Evolutionary conservation across 2,113 vertebrate genomes (phyloP).

Genomic region (Oxygymnocypris stewartii): DNA sequence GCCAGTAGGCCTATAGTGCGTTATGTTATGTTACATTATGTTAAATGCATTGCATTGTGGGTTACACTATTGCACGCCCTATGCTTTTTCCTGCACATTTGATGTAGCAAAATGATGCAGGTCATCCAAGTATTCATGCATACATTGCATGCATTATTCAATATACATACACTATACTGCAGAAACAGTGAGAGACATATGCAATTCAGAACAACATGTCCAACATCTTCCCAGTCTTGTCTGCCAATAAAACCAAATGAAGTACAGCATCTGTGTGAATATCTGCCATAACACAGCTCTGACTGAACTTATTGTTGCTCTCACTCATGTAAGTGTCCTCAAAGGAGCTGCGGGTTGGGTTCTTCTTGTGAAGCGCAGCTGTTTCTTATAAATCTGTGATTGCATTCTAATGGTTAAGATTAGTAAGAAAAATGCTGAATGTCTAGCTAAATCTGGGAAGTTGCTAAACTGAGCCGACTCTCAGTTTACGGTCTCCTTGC

Average conservation of each 20-base stretch:
- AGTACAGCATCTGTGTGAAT: not conserved
- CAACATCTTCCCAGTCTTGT: too few relatives aligned
- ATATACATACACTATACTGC: not conserved
- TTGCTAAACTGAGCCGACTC: not conserved
- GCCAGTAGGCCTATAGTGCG: too few relatives aligned
- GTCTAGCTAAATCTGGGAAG: not conserved
- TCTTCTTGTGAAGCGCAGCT: not conserved
- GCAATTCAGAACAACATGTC: too few relatives aligned
- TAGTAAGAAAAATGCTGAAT: not conserved
- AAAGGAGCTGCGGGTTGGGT: not conserved
- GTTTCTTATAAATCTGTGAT: not conserved
- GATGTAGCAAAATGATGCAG: not conserved
- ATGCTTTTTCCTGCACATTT: too few relatives aligned
- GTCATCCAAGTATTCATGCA: not conserved
- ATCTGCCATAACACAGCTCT: not conserved
- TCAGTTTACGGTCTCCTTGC: not conserved
- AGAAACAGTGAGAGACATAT: too few relatives aligned
- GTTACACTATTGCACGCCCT: not conserved
- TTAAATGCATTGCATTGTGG: not conserved
- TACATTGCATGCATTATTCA: not conserved
- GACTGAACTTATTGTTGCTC: not conserved
- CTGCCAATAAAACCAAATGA: too few relatives aligned
- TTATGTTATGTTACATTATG: too few relatives aligned
- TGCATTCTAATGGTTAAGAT: too few relatives aligned
- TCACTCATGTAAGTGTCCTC: not conserved